phyloP scores from a whole-genome alignment of 2,797 vertebrate genomes.

The Microtus obscurus region DNA sequence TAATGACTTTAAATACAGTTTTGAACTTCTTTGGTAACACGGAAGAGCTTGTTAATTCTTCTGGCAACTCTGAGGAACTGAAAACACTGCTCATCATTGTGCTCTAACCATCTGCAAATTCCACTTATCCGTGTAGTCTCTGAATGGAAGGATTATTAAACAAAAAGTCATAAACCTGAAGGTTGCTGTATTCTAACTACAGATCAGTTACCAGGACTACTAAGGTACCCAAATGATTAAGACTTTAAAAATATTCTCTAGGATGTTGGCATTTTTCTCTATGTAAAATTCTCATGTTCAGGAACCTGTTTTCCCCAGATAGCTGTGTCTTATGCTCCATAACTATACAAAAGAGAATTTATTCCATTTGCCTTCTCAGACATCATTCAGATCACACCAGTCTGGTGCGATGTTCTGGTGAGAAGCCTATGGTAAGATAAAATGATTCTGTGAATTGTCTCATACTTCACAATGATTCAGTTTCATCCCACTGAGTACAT shows the following conservation, averaged over 20 bases:
- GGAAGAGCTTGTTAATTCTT: conserved; percentile 13
- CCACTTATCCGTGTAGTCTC: neutral
- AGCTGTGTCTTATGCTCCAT: neutral
- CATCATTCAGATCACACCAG: conserved; percentile 5
- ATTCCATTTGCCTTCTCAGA: conserved; percentile 41
- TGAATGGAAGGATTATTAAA: conserved; percentile 8
- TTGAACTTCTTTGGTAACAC: neutral
- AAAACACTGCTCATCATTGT: conserved; percentile 30
- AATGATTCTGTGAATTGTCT: conserved; percentile 48
- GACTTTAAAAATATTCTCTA: neutral
- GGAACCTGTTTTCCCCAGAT: conserved; percentile 29
- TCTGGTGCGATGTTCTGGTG: neutral
- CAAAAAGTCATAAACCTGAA: neutral
- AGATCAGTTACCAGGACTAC: conserved; percentile 11
- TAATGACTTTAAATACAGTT: conserved; percentile 10
- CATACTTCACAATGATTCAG: conserved; percentile 37
- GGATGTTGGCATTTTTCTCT: neutral
- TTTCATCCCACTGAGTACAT: conserved; percentile 52
- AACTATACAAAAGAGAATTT: conserved; percentile 34
- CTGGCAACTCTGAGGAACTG: neutral
- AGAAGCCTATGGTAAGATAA: conserved; percentile 13
- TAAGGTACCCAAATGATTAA: neutral
- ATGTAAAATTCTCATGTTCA: neutral
- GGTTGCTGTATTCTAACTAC: neutral
- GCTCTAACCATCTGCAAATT: neutral